Conservation (phyloP, 2,797 vertebrate genomes). For the Muscicapa comitata region DNA sequence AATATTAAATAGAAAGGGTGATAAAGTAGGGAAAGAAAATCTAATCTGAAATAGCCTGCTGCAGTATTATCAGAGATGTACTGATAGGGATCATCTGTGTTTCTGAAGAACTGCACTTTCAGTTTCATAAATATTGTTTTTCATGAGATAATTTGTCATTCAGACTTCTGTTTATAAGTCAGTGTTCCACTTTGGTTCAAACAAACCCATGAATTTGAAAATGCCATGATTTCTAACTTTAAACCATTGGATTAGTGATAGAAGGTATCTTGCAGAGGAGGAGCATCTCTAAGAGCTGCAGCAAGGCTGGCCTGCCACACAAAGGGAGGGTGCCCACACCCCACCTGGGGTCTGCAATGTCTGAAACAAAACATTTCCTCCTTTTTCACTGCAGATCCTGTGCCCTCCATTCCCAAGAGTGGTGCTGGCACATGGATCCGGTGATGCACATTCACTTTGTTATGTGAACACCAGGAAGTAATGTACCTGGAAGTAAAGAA, state of each 20-base stretch:
- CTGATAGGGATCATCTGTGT: neutral
- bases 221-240: fast-evolving
- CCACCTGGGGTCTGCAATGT: neutral
- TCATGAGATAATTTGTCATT: neutral
- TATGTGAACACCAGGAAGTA: neutral
- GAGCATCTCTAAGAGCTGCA: neutral
- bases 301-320: neutral
- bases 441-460: neutral
- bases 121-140: neutral
- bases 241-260: neutral
- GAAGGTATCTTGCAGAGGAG: neutral
- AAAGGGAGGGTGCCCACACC: neutral
- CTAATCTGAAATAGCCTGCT: neutral
- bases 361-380: neutral
- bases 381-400: neutral
- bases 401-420: neutral
- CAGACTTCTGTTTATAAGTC: neutral
- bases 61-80: neutral
- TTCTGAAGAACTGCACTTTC: neutral
- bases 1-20: constrained; percentile 44
- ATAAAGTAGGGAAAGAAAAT: neutral
- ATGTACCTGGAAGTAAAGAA: neutral
- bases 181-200: neutral
- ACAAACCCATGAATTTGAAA: neutral
- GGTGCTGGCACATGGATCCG: neutral